These are phyloP conservation scores for Frankliniella intonsa DNA, from an alignment of 2,888 invertebrate genomes.

Conservation along the genomic window DNA sequence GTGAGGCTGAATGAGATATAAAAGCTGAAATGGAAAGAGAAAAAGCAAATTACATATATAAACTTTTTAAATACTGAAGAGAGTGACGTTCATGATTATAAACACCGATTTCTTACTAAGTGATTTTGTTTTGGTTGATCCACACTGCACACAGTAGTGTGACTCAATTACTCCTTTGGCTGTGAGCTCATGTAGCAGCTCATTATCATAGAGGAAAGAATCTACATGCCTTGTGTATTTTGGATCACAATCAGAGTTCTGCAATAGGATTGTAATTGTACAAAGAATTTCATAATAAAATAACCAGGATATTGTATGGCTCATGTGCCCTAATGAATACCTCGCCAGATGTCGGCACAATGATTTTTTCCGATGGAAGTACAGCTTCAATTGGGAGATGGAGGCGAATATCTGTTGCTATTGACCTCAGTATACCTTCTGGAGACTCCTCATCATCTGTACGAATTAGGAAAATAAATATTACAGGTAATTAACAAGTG, in stretches of 20 bases:
- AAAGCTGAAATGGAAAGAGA: slow-evolving; percentile 43
- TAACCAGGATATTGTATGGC: no score
- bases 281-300: no score
- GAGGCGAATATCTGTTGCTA: slow-evolving; percentile 34
- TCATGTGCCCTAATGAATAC: no score
- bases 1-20: slow-evolving; percentile 48
- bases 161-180: slow-evolving; percentile 47
- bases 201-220: slow-evolving; percentile 51
- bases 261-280: neutral
- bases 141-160: slow-evolving; percentile 49
- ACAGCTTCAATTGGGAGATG: slow-evolving; percentile 34
- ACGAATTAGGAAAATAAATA: neutral
- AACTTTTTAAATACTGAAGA: neutral
- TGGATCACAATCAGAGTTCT: slow-evolving; percentile 35
- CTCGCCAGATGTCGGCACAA: no score
- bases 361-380: slow-evolving; percentile 35
- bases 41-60: neutral
- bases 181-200: slow-evolving; percentile 47
- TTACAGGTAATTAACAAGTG: neutral
- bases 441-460: slow-evolving; percentile 28
- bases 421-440: slow-evolving; percentile 35
- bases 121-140: slow-evolving; percentile 47
- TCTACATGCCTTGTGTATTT: slow-evolving; percentile 47
- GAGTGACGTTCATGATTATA: neutral
- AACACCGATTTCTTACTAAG: slow-evolving; percentile 43